Conservation (phyloP, 2,113 vertebrate species). For the Falco punctatus region DNA sequence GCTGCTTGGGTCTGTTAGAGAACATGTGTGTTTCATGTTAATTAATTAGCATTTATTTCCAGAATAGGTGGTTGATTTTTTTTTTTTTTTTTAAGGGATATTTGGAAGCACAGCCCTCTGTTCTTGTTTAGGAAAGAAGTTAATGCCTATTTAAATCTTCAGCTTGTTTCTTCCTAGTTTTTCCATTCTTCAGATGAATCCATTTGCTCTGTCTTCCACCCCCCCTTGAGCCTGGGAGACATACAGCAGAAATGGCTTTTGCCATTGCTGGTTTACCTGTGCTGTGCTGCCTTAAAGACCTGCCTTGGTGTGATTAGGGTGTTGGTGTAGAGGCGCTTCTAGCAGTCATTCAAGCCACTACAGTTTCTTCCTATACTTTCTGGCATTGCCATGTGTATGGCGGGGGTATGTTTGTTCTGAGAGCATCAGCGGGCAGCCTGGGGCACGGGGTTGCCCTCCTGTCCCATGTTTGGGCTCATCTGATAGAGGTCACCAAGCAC, state of each 20-base stretch:
- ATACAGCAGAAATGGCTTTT: neutral
- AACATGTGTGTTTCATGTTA: neutral
- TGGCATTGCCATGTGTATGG: neutral
- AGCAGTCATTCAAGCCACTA: neutral
- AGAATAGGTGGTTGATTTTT: neutral
- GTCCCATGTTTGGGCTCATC: neutral
- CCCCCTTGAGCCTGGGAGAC: neutral
- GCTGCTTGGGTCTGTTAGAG: neutral
- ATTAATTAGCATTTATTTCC: neutral
- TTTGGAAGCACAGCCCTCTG: neutral
- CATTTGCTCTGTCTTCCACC: neutral
- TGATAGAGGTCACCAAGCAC: neutral
- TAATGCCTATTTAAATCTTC: neutral
- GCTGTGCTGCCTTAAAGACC: neutral
- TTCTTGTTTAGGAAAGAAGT: neutral
- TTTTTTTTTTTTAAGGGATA: neutral
- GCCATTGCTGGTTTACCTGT: neutral
- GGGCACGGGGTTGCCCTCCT: fast-evolving
- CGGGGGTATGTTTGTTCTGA: fast-evolving
- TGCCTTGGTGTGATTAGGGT: neutral
- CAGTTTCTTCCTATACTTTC: neutral
- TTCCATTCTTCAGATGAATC: neutral
- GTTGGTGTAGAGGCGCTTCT: neutral
- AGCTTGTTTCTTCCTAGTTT: neutral
- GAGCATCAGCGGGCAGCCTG: fast-evolving